Evolutionary conservation across 53 echinoderm and acorn worm species (phyloP).

Genomic region (Crossaster papposus): DNA sequence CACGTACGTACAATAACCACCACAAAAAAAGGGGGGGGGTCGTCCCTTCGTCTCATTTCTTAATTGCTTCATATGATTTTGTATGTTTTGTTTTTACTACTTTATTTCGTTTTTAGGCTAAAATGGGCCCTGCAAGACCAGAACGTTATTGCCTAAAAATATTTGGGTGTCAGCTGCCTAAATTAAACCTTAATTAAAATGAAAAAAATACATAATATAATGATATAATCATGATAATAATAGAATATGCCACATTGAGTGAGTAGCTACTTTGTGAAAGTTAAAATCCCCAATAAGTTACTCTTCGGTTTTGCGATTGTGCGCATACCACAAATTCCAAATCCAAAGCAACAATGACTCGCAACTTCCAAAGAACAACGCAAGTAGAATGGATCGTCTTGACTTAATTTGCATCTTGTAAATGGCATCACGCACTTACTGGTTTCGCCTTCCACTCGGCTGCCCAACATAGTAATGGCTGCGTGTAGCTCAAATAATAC

Average conservation of each 20-base stretch:
- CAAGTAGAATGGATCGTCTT: neutral
- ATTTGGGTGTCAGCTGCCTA: too few species aligned
- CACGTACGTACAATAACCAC: too few species aligned
- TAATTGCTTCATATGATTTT: too few species aligned
- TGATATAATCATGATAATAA: neutral
- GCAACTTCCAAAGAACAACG: neutral
- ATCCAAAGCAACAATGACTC: neutral
- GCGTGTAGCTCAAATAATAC: neutral
- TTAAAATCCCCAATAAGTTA: too few species aligned
- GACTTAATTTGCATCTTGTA: neutral
- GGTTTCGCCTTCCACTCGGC: neutral
- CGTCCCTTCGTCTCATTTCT: too few species aligned
- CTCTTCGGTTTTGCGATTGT: neutral
- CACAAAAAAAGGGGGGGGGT: too few species aligned
- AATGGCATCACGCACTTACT: neutral
- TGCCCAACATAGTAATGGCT: neutral
- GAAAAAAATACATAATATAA: too few species aligned
- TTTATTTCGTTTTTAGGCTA: too few species aligned
- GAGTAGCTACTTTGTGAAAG: neutral
- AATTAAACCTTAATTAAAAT: too few species aligned
- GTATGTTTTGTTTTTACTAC: too few species aligned
- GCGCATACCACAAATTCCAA: slow-evolving; percentile 11
- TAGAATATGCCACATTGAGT: neutral
- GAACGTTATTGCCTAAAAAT: too few species aligned
- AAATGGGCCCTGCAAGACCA: too few species aligned